These are phyloP conservation scores for Pomacea maculata DNA, from an alignment of 1,140 invertebrate species.

Conservation along the genomic window DNA sequence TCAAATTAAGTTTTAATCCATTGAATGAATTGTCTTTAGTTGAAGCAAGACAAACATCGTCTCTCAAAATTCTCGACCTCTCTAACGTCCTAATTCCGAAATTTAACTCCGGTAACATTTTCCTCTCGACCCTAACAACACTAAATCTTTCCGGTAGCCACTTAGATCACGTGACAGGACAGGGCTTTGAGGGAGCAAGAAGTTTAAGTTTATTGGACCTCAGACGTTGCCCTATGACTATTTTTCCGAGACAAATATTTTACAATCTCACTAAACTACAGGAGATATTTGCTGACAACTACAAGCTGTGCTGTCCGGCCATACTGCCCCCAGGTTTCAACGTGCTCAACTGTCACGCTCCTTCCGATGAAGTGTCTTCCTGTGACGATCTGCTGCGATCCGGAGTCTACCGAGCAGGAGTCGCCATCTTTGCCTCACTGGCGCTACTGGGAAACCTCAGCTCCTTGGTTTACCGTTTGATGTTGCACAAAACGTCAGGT, in stretches of 20 bases:
- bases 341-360: not conserved
- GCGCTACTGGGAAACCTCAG: slow-evolving; percentile 36
- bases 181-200: not conserved
- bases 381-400: not conserved
- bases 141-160: not conserved
- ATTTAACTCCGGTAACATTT: not conserved
- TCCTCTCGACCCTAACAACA: not conserved
- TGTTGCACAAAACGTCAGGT: slow-evolving; percentile 2
- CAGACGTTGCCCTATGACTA: not conserved
- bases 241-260: not conserved
- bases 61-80: not conserved
- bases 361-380: not conserved
- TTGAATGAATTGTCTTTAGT: no score
- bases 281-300: not conserved
- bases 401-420: slow-evolving; percentile 8
- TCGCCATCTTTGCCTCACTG: slow-evolving; percentile 31
- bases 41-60: not conserved
- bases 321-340: not conserved
- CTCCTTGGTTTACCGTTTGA: slow-evolving; percentile 27
- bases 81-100: not conserved
- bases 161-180: not conserved
- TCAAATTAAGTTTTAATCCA: not conserved
- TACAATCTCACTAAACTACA: not conserved
- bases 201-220: not conserved
- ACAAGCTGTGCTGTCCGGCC: slow-evolving; percentile 3